Conservation (phyloP, 2,113 vertebrate genomes). For the Lagopus leucura region DNA sequence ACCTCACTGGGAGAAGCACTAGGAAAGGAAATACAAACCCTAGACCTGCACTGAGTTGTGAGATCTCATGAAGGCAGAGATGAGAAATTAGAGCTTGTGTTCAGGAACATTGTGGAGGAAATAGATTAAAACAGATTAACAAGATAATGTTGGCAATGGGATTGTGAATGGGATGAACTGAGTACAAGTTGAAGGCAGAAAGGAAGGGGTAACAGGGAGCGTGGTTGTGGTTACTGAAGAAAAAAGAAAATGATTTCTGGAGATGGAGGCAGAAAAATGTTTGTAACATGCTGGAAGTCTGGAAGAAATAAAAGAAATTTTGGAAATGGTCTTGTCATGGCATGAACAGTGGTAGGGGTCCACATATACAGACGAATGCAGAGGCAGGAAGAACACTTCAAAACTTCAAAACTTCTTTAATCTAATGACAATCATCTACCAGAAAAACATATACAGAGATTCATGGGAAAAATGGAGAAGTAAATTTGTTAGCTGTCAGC, state of each 20-base stretch:
- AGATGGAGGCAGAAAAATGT: background rate
- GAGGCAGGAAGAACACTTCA: background rate
- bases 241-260: background rate
- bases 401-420: background rate
- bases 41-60: background rate
- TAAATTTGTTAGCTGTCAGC: conserved; percentile 5
- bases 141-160: background rate
- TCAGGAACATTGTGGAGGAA: background rate
- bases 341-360: background rate
- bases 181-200: background rate
- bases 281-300: background rate
- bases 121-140: background rate
- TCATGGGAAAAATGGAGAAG: background rate
- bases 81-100: background rate
- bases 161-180: background rate
- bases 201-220: background rate
- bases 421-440: conserved; percentile 21
- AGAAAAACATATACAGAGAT: background rate
- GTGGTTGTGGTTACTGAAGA: background rate
- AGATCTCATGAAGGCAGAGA: background rate
- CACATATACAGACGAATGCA: background rate
- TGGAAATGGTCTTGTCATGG: background rate
- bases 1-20: background rate
- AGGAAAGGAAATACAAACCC: background rate
- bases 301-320: background rate